Evolutionary conservation across 1,140 invertebrate genomes (phyloP).

Genomic region (Episyrphus balteatus): DNA sequence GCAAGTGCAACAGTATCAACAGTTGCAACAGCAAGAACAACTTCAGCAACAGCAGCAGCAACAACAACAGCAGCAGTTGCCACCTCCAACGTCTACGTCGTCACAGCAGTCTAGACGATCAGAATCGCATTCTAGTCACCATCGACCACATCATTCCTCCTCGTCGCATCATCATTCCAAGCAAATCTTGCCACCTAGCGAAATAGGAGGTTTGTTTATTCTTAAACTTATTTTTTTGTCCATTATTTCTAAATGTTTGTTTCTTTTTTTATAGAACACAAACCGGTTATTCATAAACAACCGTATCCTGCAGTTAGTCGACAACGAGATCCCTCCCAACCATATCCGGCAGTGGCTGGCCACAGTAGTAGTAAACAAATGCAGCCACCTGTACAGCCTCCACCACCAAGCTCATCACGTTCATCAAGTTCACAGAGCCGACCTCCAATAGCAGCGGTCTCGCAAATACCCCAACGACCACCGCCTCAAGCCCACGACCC

Average conservation of each 20-base stretch:
- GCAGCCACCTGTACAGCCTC: background rate
- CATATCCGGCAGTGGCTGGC: slow-evolving; percentile 16
- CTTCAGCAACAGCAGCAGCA: background rate
- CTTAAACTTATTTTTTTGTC: slow-evolving; percentile 3
- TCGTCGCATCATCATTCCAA: slow-evolving; percentile 22
- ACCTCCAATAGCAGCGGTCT: background rate
- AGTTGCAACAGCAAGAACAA: background rate
- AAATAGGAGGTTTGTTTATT: background rate
- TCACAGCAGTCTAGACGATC: slow-evolving; percentile 18
- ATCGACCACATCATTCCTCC: slow-evolving; percentile 13
- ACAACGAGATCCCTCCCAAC: slow-evolving; percentile 10
- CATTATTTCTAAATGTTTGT: background rate
- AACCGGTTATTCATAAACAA: slow-evolving; percentile 9
- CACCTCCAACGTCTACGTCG: slow-evolving; percentile 7
- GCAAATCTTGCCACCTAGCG: slow-evolving; percentile 10
- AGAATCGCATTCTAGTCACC: slow-evolving; percentile 17
- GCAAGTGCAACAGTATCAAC: background rate
- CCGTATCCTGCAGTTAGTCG: slow-evolving; percentile 15
- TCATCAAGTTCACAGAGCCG: slow-evolving; percentile 7
- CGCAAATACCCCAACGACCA: slow-evolving; percentile 8
- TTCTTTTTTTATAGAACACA: slow-evolving; percentile 21
- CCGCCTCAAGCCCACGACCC: slow-evolving; percentile 17
- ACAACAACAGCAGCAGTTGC: slow-evolving; percentile 1
- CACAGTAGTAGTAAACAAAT: background rate
- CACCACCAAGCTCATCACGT: slow-evolving; percentile 11